Conservation (phyloP, 2,888 invertebrate species). For the Hyposoter didymator region DNA sequence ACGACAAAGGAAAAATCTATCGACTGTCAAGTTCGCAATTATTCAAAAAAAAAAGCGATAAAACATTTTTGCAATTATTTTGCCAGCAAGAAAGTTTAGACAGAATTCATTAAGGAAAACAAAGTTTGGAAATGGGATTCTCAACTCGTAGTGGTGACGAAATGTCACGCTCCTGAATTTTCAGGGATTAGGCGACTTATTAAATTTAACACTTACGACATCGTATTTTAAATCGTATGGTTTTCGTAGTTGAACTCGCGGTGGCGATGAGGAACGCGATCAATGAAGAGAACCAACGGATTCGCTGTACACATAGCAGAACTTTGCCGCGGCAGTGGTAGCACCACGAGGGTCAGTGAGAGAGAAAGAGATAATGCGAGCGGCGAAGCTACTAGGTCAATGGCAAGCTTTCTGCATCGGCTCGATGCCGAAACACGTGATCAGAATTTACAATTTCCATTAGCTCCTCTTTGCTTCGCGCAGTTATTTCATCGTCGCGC, state of each 20-base stretch:
- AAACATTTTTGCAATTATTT: slow-evolving; percentile 1
- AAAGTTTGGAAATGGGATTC: background rate
- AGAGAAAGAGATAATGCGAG: slow-evolving; percentile 18
- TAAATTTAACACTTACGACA: slow-evolving; percentile 33
- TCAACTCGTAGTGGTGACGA: background rate
- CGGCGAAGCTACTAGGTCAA: slow-evolving; percentile 64
- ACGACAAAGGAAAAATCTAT: background rate
- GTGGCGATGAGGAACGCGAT: slow-evolving; percentile 24
- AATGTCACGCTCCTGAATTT: background rate
- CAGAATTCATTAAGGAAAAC: background rate
- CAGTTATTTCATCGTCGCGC: too few species aligned
- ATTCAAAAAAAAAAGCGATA: background rate
- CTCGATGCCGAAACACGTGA: slow-evolving; percentile 52
- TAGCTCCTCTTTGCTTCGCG: background rate
- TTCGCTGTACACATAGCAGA: slow-evolving; percentile 46
- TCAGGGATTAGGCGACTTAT: slow-evolving; percentile 19
- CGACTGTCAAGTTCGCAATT: background rate
- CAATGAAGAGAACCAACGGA: slow-evolving; percentile 56
- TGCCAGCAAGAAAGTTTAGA: background rate
- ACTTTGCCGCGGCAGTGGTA: background rate
- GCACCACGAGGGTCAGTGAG: slow-evolving; percentile 21
- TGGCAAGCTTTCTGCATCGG: slow-evolving; percentile 59
- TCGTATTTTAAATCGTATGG: slow-evolving; percentile 4
- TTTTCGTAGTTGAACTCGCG: slow-evolving; percentile 5
- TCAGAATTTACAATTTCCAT: slow-evolving; percentile 29